phyloP scores from a whole-genome alignment of 2,797 vertebrate genomes.

The Telmatherina bonti region DNA sequence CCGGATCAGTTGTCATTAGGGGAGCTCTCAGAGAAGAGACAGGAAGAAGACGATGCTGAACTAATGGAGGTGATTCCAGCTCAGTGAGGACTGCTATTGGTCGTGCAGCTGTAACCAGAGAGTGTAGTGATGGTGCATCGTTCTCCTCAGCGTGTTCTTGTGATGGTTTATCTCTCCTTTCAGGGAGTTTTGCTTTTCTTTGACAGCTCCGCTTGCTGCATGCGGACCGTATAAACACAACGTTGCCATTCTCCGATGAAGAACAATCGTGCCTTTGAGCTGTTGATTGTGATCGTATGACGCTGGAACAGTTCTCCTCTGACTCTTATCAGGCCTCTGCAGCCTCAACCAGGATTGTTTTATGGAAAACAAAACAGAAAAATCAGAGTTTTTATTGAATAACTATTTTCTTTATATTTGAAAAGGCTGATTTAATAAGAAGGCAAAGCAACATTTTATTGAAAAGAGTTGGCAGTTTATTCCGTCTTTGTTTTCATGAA shows the following conservation, averaged over 20 bases:
- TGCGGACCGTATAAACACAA: conserved; percentile 33
- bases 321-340: conserved; percentile 67
- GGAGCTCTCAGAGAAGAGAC: no score
- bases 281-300: conserved; percentile 48
- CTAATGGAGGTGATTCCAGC: no score
- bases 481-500: conserved; percentile 57
- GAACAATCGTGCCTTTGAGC: conserved; percentile 59
- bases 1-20: no score
- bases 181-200: conserved; percentile 29
- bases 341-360: conserved; percentile 66
- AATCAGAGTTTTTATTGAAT: conserved; percentile 62
- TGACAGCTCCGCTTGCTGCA: conserved; percentile 38
- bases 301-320: conserved; percentile 19
- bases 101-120: neutral
- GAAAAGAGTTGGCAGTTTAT: conserved; percentile 44
- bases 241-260: conserved; percentile 25
- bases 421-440: conserved; percentile 61
- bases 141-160: neutral
- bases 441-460: conserved; percentile 43
- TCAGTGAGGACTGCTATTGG: neutral
- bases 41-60: no score
- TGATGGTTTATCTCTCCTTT: conserved; percentile 1
- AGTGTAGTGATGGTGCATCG: neutral
- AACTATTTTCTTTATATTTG: conserved; percentile 46
- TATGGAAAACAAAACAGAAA: conserved; percentile 67